Conservation (phyloP, 1,140 invertebrate species). For the Halesus radiatus region DNA sequence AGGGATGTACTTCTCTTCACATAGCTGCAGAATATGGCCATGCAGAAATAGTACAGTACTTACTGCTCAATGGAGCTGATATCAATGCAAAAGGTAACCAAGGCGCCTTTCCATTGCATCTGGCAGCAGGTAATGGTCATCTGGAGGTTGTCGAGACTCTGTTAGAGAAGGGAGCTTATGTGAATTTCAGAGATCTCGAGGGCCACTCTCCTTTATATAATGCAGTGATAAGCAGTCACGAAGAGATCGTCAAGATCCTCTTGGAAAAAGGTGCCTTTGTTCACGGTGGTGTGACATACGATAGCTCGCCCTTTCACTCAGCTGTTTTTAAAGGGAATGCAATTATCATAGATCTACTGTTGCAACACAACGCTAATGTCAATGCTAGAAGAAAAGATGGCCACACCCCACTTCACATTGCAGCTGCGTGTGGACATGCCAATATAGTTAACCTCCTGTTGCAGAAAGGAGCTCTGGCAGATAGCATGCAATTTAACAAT, state of each 20-base stretch:
- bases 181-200: not conserved
- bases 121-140: not conserved
- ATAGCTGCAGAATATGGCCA: not conserved
- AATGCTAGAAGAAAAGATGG: too few species aligned
- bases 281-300: not conserved
- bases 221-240: not conserved
- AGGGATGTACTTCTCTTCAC: not conserved
- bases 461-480: not conserved
- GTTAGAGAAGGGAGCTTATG: not conserved
- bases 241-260: not conserved
- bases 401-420: not conserved
- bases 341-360: not conserved
- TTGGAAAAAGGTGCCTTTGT: too few species aligned
- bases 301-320: not conserved
- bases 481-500: not conserved
- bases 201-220: not conserved
- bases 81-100: conserved; percentile 60
- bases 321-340: not conserved
- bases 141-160: not conserved
- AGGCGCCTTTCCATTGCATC: not conserved
- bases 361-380: not conserved
- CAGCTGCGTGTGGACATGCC: not conserved
- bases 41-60: not conserved
- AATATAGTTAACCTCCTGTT: not conserved
- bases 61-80: conserved; percentile 65